A percentile compares a stretch with the other conserved stretches of the same genome.
These are phyloP conservation scores for Nephrotoma guestfalica DNA, from an alignment of 2,888 invertebrate species.

Conservation along the genomic window DNA sequence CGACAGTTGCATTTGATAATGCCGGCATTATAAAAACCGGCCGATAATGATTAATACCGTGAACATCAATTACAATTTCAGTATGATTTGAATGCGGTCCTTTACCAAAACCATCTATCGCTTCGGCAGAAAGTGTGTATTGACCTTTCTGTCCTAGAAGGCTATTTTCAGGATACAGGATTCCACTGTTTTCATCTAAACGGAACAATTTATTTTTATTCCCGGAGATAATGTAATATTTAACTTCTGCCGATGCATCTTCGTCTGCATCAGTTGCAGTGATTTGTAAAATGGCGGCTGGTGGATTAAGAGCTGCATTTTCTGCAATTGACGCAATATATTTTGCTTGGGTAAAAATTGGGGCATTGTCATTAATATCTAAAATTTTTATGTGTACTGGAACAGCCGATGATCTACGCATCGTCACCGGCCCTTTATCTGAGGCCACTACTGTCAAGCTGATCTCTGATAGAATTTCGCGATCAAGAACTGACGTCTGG, in stretches of 20 bases:
- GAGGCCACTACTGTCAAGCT: slow-evolving; percentile 64
- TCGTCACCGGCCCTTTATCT: slow-evolving; percentile 59
- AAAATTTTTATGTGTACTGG: slow-evolving; percentile 61
- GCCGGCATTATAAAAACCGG: slow-evolving; percentile 70
- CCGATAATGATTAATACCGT: slow-evolving; percentile 67
- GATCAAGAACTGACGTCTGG: slow-evolving; percentile 56
- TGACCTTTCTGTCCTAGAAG: slow-evolving; percentile 45
- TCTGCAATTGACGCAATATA: slow-evolving; percentile 74
- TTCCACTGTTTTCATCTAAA: slow-evolving; percentile 61
- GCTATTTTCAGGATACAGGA: slow-evolving; percentile 62
- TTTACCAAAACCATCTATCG: slow-evolving; percentile 55
- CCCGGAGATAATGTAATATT: slow-evolving; percentile 55
- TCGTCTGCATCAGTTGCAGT: slow-evolving; percentile 69
- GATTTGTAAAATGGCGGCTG: slow-evolving; percentile 67
- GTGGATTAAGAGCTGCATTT: slow-evolving; percentile 64
- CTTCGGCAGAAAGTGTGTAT: slow-evolving; percentile 53
- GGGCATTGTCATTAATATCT: slow-evolving; percentile 83
- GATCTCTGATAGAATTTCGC: slow-evolving; percentile 56
- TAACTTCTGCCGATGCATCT: slow-evolving; percentile 60
- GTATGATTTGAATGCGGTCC: slow-evolving; percentile 52
- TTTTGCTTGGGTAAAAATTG: slow-evolving; percentile 59
- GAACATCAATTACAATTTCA: slow-evolving; percentile 57
- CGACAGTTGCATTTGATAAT: slow-evolving; percentile 56
- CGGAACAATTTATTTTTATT: slow-evolving; percentile 55
- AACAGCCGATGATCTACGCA: slow-evolving; percentile 55